Evolutionary conservation across 2,888 invertebrate genomes (phyloP), one percentile per base, ranked within the genome.

Genomic region (Magallana nippona): DNA sequence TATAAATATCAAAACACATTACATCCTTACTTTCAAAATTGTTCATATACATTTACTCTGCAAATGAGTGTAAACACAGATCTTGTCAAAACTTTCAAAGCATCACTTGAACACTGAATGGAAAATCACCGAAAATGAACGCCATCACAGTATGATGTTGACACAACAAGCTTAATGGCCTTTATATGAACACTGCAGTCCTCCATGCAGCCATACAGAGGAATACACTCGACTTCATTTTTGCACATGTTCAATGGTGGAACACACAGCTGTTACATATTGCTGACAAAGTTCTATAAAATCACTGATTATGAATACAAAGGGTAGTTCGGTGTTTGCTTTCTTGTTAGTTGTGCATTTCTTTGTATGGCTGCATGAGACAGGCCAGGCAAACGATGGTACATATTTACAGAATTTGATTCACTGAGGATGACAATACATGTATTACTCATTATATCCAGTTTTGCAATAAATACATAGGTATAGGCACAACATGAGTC

Each of bases 1-100:
- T 82, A 82, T 63, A 82, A 62, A 82, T 78, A 78, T 78, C 55
- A 78, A 78, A 55, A 78, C 56, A 27, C 71, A 71, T 27, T 71
- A 22, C 71, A 71, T 32, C 27, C 71, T 71, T 27, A 32, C 71
- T 71, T 71, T 32, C 15, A 27, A 71, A 71, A 71, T 71, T 44
- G 71, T 71, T 71, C 22, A 71, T 71, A 32, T 71, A 71, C 71
- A 71, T 71, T 71, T 71, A 71, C 22, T 71, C 71, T 71, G 22
- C 22, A 71, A 71, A 22, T 17, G 32, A 71, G 32, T 15, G 71
- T 32, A 44, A 71, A 71, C 32, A 71, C 22, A 71, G 71, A 71
- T 71, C 71, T 71, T 71, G 71, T 71, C 71, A 71, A 60, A 71
- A 71, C 71, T 71, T 71, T 71, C 71, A 71, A 71, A 71, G 71